Evolutionary conservation across 2,888 invertebrate genomes (phyloP).

Genomic region (Saturnia pavonia): DNA sequence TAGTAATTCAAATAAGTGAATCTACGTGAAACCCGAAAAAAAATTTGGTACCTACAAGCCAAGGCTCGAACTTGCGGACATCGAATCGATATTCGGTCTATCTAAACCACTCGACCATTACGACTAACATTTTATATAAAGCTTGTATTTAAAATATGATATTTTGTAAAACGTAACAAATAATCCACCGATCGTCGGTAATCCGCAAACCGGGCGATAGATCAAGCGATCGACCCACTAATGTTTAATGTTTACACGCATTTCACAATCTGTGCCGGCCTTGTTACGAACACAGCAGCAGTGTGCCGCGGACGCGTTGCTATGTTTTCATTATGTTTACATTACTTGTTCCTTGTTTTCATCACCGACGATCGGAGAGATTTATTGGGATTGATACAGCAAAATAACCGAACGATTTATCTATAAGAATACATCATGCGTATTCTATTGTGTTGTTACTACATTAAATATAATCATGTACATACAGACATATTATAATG

Average conservation of each 20-base stretch:
- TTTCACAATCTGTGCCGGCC: conserved; percentile 21
- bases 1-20: too few relatives aligned
- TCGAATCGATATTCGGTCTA: too few relatives aligned
- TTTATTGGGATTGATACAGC: conserved; percentile 3
- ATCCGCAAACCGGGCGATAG: not conserved
- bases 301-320: not conserved
- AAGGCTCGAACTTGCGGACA: too few relatives aligned
- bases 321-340: conserved; percentile 22
- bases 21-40: too few relatives aligned
- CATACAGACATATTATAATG: not conserved
- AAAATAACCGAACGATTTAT: not conserved
- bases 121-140: not conserved
- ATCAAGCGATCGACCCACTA: conserved; percentile 15
- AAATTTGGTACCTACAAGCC: too few relatives aligned
- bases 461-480: not conserved
- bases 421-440: not conserved
- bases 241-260: conserved; percentile 19
- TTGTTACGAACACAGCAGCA: conserved; percentile 10
- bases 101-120: too few relatives aligned
- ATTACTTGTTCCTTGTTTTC: conserved; percentile 11
- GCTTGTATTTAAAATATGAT: not conserved
- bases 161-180: conserved; percentile 3
- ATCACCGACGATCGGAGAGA: conserved; percentile 10
- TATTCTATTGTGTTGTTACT: not conserved
- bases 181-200: not conserved